phyloP scores from a whole-genome alignment of 2,113 vertebrate species.

The Pygoscelis antarcticus region DNA sequence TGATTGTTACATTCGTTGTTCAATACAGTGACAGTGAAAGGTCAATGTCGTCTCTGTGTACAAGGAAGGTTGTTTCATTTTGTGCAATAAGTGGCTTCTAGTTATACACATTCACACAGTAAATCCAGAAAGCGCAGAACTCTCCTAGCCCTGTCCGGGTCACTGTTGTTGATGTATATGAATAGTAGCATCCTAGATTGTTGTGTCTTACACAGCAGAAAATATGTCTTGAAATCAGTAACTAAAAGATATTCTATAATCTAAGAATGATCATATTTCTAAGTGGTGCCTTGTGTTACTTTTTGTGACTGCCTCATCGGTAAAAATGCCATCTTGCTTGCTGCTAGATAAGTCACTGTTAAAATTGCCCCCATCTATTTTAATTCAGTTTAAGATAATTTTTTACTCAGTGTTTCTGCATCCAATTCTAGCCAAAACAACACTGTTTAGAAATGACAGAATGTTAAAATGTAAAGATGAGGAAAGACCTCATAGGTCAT shows the following conservation, averaged over 20 bases:
- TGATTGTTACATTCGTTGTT: neutral
- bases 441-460: neutral
- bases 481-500: neutral
- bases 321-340: neutral
- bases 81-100: neutral
- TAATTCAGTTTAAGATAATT: neutral
- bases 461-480: neutral
- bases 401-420: neutral
- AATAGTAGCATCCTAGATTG: neutral
- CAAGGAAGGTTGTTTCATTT: neutral
- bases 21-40: neutral
- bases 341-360: neutral
- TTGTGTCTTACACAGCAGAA: neutral
- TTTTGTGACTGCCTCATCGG: neutral
- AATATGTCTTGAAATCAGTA: neutral
- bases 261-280: neutral
- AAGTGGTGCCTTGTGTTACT: neutral
- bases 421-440: neutral
- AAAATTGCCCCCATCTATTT: neutral
- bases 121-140: neutral
- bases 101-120: neutral
- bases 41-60: neutral
- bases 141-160: neutral
- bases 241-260: neutral
- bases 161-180: neutral